Conservation (phyloP, 2,113 vertebrate species). For the Laticauda laticaudata region DNA sequence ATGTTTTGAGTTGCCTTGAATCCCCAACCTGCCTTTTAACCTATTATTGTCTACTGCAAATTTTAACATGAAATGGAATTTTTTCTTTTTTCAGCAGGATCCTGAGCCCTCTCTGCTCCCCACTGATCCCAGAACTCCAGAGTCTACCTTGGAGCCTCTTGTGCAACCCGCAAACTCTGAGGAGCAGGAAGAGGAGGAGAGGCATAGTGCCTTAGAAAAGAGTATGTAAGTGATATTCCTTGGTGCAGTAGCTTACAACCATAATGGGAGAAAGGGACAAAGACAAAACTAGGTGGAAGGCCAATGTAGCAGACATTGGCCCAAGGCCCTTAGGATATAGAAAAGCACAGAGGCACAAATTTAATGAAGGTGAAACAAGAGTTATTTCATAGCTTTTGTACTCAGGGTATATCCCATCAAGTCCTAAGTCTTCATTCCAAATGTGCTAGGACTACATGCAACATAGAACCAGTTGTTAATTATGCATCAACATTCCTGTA, state of each 20-base stretch:
- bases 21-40: background rate
- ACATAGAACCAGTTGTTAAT: background rate
- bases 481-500: background rate
- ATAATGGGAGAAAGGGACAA: background rate
- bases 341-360: background rate
- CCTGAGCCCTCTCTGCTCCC: background rate
- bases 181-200: slow-evolving; percentile 32
- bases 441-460: background rate
- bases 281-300: no score
- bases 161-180: background rate
- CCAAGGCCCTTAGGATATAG: background rate
- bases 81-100: background rate
- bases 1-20: background rate
- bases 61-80: background rate
- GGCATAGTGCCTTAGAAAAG: slow-evolving; percentile 54
- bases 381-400: background rate
- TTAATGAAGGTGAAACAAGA: background rate
- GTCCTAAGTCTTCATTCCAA: no score
- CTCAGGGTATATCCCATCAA: background rate
- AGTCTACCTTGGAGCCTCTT: background rate
- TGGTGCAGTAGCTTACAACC: background rate
- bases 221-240: slow-evolving; percentile 80
- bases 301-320: background rate
- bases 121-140: background rate
- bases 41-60: background rate